Evolutionary conservation across 2,113 vertebrate genomes (phyloP).

Genomic region (Crotophaga sulcirostris): DNA sequence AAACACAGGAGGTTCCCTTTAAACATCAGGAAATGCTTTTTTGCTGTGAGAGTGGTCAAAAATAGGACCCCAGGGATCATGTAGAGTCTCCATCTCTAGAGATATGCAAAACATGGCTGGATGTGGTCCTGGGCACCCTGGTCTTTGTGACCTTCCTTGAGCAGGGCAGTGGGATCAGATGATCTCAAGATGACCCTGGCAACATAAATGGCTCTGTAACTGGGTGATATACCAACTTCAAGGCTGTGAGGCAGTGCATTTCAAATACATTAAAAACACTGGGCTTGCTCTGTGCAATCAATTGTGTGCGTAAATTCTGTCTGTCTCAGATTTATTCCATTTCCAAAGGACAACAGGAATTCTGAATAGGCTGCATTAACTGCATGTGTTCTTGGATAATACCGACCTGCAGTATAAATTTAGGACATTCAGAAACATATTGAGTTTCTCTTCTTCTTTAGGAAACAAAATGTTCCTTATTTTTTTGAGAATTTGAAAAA

Average conservation of each 20-base stretch:
- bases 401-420: not conserved
- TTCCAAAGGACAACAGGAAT: not conserved
- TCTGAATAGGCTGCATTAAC: not conserved
- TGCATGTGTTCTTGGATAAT: not conserved
- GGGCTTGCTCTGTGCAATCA: not conserved
- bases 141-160: not conserved
- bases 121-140: rapidly evolving
- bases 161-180: not conserved
- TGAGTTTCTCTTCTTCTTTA: not conserved
- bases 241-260: not conserved
- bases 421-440: not conserved
- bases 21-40: not conserved
- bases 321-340: not conserved
- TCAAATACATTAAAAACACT: not conserved
- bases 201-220: not conserved
- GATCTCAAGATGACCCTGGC: not conserved
- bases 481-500: not conserved
- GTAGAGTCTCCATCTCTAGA: not conserved
- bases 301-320: not conserved
- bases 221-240: not conserved
- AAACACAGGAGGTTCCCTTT: not conserved
- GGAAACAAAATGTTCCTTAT: not conserved
- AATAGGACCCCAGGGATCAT: not conserved
- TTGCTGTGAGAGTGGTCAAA: not conserved
- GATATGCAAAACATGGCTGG: not conserved